Evolutionary conservation across 2,888 invertebrate genomes (phyloP), one percentile per base, ranked within the genome.

Genomic region (Proisotoma minuta): DNA sequence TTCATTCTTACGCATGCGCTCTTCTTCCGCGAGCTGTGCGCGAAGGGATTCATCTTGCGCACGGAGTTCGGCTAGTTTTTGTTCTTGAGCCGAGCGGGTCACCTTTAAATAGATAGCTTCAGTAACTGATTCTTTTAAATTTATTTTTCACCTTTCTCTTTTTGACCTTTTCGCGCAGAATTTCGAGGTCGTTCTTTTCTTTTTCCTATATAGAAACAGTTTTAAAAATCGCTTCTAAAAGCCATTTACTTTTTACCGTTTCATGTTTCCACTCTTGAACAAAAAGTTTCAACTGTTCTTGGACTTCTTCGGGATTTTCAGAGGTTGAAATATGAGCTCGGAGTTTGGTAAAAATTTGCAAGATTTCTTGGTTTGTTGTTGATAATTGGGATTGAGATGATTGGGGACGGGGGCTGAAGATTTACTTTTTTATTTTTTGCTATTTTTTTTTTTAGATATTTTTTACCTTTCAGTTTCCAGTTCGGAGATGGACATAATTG

Each of bases 251-350:
- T 20, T 50, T 22, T 15, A 54, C 28, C 10, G 62, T 65, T 43
- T 65, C 60, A 27, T 40, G 27, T 15, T 60, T 59, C 65, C 65
- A 65, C 51, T 65, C 65, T 18, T 65, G 28, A 15, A 65, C 56
- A 40, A 65, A 65, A 27, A 65, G 56, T 15, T 57, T 47, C 15
- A 65, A 53, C 1, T 59, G 40, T 43, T 65, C 65, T 22, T 65
- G 61, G 27, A 61, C 53, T 24, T 64, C 64, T 26, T 60, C 60
- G 49, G 57, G 53, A 20, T 58, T 50, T 24, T 57, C 62, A 15
- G 58, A 43, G 24, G 43, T 59, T 43, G 34, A 8, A 15, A 15
- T 34, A 8, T 10, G 34, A 15, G 8, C 8, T 8, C 34, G 34
- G 34, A 34, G 8, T 34, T 34, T 34, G 8, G 34, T 34, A 8